phyloP scores from a whole-genome alignment of 1,140 invertebrate species.

The Habropoda laboriosa region DNA sequence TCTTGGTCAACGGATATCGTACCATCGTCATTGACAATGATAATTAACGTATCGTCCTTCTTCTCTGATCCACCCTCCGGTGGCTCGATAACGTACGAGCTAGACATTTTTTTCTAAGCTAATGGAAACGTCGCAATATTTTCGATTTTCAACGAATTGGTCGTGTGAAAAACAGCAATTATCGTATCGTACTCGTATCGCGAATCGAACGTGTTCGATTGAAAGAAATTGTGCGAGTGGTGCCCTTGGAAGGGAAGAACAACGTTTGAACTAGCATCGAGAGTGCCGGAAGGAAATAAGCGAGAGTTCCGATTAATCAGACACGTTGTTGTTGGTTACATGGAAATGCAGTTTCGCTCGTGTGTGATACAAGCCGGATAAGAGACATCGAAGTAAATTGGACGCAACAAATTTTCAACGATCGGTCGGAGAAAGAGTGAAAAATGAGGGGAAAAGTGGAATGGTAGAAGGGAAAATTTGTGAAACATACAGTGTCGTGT shows the following conservation, averaged over 20 bases:
- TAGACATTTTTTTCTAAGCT: slow-evolving; percentile 74
- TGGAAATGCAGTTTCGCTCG: background rate
- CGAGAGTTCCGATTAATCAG: background rate
- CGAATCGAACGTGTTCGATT: background rate
- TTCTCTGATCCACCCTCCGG: slow-evolving; percentile 70
- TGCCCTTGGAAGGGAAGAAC: background rate
- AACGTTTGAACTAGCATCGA: background rate
- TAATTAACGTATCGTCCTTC: slow-evolving; percentile 84
- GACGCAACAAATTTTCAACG: background rate
- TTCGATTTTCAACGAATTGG: background rate
- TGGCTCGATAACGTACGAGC: slow-evolving; percentile 77
- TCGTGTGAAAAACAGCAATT: background rate
- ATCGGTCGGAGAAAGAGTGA: background rate
- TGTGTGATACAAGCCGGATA: too few relatives aligned
- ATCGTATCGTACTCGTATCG: background rate
- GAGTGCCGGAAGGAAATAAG: background rate
- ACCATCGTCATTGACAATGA: slow-evolving; percentile 89
- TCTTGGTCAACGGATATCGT: slow-evolving; percentile 87
- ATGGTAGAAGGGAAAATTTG: background rate
- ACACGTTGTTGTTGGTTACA: background rate
- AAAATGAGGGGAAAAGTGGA: background rate
- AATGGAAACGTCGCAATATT: background rate
- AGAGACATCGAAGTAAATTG: background rate
- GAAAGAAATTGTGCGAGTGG: background rate
- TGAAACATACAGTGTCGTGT: background rate